A percentile compares a stretch with the other conserved stretches of the same genome.
phyloP scores from a whole-genome alignment of 2,113 vertebrate genomes.

The Myotis yumanensis region DNA sequence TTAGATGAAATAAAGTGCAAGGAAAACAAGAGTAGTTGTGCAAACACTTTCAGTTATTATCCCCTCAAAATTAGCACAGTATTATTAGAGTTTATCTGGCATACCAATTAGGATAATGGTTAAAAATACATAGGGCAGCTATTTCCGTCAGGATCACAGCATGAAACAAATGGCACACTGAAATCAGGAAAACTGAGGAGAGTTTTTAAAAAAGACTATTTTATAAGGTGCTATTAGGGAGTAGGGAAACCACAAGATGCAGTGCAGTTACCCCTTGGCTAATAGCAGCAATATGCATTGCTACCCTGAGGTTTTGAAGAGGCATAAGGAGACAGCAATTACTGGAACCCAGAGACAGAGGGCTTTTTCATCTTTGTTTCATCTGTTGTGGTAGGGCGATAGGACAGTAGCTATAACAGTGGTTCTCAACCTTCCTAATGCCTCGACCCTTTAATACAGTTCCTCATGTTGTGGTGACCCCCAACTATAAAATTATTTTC shows the following conservation, averaged over 20 bases:
- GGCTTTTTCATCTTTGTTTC: constrained; percentile 20
- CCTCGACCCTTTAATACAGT: no score
- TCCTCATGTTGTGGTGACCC: no score
- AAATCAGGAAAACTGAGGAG: background rate
- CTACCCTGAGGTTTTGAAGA: background rate
- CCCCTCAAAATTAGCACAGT: background rate
- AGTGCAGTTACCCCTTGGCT: background rate
- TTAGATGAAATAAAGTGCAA: background rate
- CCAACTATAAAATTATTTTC: no score
- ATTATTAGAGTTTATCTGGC: constrained; percentile 17
- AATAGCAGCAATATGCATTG: background rate
- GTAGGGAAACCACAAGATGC: background rate
- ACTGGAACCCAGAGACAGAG: background rate
- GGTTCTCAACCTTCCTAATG: no score
- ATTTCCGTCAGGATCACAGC: constrained; percentile 8
- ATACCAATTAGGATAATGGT: constrained; percentile 7
- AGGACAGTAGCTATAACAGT: background rate
- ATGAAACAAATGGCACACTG: background rate
- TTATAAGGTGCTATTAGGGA: background rate
- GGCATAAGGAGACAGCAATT: background rate
- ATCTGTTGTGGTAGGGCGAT: background rate
- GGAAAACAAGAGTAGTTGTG: background rate
- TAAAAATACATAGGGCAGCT: constrained; percentile 31
- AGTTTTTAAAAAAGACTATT: background rate
- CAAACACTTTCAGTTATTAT: constrained; percentile 11